phyloP scores from a whole-genome alignment of 2,113 vertebrate species.

The Oncorhynchus kisutch region DNA sequence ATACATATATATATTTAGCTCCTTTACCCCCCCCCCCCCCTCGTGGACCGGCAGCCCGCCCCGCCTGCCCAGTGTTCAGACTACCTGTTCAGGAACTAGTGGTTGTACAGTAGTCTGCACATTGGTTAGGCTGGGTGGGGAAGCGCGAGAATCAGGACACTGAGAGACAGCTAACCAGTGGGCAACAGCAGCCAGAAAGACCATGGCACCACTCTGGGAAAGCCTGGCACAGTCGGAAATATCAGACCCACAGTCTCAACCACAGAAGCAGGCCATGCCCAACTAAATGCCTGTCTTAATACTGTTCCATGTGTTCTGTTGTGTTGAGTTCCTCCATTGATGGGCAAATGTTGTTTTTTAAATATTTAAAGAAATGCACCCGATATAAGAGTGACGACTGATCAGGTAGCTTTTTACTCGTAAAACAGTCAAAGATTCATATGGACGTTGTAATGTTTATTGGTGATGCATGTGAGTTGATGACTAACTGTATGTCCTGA shows the following conservation, averaged over 20 bases:
- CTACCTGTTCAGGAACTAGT: slow-evolving; percentile 99
- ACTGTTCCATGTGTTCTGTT: background rate
- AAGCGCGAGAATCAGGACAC: slow-evolving; percentile 45
- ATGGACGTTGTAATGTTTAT: background rate
- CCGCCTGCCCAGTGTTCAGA: slow-evolving; percentile 99
- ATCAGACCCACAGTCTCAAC: background rate
- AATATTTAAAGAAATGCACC: no score
- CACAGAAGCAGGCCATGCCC: background rate
- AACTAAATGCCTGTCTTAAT: no score
- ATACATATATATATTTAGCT: background rate
- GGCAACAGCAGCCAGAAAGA: slow-evolving; percentile 14
- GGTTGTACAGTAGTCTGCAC: slow-evolving; percentile 92
- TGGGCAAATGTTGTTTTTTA: background rate
- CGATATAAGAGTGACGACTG: background rate
- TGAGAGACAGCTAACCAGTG: slow-evolving; percentile 4
- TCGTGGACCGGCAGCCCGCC: slow-evolving; percentile 72
- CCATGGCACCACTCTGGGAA: slow-evolving; percentile 34
- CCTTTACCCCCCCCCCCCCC: background rate
- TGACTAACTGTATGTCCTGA: background rate
- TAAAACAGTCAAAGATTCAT: background rate
- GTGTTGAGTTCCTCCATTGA: background rate
- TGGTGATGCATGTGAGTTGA: background rate
- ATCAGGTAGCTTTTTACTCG: no score
- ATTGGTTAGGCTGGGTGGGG: slow-evolving; percentile 83
- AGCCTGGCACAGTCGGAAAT: slow-evolving; percentile 39